phyloP scores from a whole-genome alignment of 2,888 invertebrate species.

The Eilema sororculum region DNA sequence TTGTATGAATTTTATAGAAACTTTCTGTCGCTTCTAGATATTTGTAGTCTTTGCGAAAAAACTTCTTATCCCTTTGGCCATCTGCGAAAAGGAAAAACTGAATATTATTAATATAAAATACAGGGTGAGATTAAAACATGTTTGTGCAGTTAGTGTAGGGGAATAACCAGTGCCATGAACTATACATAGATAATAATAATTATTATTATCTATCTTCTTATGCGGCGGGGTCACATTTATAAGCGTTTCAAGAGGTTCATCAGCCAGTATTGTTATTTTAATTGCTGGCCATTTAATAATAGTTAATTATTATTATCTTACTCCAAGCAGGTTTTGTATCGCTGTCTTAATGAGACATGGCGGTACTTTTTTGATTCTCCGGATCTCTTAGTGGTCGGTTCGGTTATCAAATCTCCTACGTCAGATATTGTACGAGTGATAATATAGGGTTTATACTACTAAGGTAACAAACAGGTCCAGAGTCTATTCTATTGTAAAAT shows the following conservation, averaged over 20 bases:
- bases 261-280: not conserved
- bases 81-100: slow-evolving; percentile 54
- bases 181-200: slow-evolving; percentile 1
- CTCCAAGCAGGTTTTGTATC: not conserved
- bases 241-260: not conserved
- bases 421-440: not conserved
- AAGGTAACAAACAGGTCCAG: not conserved
- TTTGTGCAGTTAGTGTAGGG: not conserved
- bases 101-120: not conserved
- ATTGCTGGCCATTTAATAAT: not conserved
- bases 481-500: not conserved
- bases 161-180: not conserved
- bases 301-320: not conserved
- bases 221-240: slow-evolving; percentile 8
- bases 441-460: not conserved
- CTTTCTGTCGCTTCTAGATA: slow-evolving; percentile 60
- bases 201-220: not conserved
- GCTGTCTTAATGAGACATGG: not conserved
- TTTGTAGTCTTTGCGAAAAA: slow-evolving; percentile 73
- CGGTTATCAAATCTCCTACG: not conserved
- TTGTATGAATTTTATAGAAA: slow-evolving; percentile 75
- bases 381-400: not conserved
- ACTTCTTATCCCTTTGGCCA: slow-evolving; percentile 61
- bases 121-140: not conserved
- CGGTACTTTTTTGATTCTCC: not conserved